Percentiles rank a stretch among this genome's conserved stretches.
Evolutionary conservation across 1,140 invertebrate species (phyloP).

Genomic region (Plutomurus gul): DNA sequence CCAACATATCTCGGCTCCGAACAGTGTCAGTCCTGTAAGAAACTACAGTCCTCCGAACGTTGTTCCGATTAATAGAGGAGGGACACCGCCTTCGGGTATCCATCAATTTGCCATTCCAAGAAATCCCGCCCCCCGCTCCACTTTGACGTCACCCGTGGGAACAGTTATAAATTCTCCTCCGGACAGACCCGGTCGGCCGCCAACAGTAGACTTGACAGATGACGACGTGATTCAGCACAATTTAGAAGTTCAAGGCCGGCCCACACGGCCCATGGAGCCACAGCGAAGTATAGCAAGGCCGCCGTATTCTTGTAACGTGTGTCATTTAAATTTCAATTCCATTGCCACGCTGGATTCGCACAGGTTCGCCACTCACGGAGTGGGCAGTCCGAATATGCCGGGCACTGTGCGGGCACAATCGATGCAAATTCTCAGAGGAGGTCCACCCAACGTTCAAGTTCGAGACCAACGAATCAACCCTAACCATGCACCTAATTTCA

Average conservation of each 20-base stretch:
- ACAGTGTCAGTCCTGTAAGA: conserved; percentile 22
- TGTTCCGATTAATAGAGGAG: neutral
- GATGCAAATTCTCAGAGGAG: neutral
- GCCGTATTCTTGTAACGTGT: neutral
- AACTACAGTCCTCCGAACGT: conserved; percentile 13
- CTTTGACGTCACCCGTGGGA: neutral
- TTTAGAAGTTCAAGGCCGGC: neutral
- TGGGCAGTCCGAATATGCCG: neutral
- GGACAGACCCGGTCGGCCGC: conserved; percentile 48
- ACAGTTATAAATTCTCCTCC: neutral
- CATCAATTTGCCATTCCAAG: conserved; percentile 44
- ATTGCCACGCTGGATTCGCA: conserved; percentile 18
- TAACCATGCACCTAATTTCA: neutral
- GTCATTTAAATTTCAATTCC: conserved; percentile 14
- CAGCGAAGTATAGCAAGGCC: neutral
- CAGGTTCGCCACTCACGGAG: neutral
- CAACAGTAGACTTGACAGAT: conserved; percentile 52
- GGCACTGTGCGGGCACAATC: neutral
- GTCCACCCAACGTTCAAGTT: neutral
- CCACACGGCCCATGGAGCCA: neutral
- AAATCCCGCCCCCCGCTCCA: conserved; percentile 35
- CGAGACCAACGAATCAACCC: conserved; percentile 2
- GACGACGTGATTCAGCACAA: conserved; percentile 30
- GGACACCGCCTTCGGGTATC: neutral
- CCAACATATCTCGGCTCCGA: neutral